phyloP scores from a whole-genome alignment of 2,113 vertebrate genomes.

The Bubo blakistoni region DNA sequence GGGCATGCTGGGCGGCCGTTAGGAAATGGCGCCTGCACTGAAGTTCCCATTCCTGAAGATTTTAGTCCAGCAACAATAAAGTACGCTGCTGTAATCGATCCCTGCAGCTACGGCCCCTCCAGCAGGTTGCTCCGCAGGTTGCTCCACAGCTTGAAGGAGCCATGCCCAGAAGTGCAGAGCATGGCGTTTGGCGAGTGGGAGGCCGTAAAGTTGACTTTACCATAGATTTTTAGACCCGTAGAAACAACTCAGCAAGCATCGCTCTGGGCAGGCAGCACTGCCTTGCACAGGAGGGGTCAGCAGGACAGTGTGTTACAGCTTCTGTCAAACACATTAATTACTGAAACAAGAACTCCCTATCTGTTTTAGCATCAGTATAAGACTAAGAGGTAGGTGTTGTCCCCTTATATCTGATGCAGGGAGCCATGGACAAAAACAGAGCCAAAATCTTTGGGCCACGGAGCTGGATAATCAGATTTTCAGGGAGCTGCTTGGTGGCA shows the following conservation, averaged over 20 bases:
- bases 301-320: background rate
- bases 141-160: background rate
- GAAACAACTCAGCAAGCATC: constrained; percentile 5
- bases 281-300: background rate
- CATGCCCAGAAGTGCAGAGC: background rate
- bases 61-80: background rate
- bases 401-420: background rate
- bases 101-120: background rate
- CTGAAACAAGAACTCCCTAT: background rate
- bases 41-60: background rate
- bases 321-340: background rate
- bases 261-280: background rate
- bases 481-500: background rate
- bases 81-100: background rate
- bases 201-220: constrained; percentile 18
- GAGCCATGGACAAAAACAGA: background rate
- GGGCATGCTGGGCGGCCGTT: background rate
- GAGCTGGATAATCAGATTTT: background rate
- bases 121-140: background rate
- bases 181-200: background rate
- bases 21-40: background rate
- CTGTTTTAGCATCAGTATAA: background rate
- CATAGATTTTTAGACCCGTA: background rate
- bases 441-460: background rate
- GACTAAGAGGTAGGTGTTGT: background rate